Evolutionary conservation across 2,113 vertebrate species (phyloP), one percentile per base, ranked within the genome.

Genomic region (Ivindomyrus marchei): DNA sequence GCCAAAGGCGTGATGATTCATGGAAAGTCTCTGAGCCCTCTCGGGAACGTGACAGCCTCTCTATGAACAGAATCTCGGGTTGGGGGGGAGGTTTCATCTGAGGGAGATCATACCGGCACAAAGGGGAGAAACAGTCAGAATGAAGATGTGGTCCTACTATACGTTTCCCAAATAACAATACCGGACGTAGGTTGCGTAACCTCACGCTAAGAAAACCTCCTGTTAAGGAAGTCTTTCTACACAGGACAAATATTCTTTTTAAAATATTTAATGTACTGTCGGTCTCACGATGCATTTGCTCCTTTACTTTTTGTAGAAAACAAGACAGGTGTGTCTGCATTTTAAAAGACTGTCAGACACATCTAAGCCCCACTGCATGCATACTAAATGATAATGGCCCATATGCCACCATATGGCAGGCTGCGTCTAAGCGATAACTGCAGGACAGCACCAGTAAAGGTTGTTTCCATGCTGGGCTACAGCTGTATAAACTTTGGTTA

Each of bases 301-400:
- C 10, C 39, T 85, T 85, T 49, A 13, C 45, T 47, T n/a, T 6
- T 85, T 85, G 19, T 50, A 85, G 42, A 85, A 47, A 27, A 47
- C 42, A 85, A n/a, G 70, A 77, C 70, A 77, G 84, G 84, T 85
- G 84, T n/a, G 45, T 49, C 21, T 47, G 84, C 84, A 85, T 85
- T 85, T 85, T 47, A 85, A 85, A 85, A 85, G 84, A 77, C 70
- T 77, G 70, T 39, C 70, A 77, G 62, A n/a, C 36, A 10, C 80
- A 84, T 46, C 80, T n/a, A 84, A 24, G n/a, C 10, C 19, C 0
- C 24, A 50, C 45, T 19, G 84, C 42, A 85, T 47, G 84, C 84
- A 85, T 85, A 47, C 46, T 85, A 85, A 85, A 85, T n/a, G 84
- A 50, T 85, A n/a, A 85, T 27, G 10, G 42, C 24, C 84, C 45